Percentiles rank a stretch among this genome's conserved stretches.
These are phyloP conservation scores for Chamaetylas fuelleborni DNA, from an alignment of 2,113 vertebrate genomes.

Conservation along the genomic window DNA sequence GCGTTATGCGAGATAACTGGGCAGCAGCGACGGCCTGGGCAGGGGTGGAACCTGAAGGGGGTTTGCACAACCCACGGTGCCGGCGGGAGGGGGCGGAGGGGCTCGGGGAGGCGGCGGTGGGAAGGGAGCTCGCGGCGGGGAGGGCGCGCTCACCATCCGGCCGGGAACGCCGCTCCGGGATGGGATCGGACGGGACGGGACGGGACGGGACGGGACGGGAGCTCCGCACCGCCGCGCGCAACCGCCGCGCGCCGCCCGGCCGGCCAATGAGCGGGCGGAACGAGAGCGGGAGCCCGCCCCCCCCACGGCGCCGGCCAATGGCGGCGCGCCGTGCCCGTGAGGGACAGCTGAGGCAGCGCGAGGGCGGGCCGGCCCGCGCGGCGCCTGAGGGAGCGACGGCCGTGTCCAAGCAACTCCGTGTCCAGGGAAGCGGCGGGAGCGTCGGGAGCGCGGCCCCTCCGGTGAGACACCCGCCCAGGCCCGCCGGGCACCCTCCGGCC, in stretches of 20 bases:
- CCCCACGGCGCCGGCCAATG: neutral
- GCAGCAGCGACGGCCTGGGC: neutral
- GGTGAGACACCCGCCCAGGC: neutral
- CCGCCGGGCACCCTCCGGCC: neutral
- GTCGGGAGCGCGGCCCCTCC: neutral
- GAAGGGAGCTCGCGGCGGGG: neutral
- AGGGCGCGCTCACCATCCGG: slow-evolving; percentile 31
- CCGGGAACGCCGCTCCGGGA: neutral
- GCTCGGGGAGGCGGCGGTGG: neutral
- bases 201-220: neutral
- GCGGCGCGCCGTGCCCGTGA: neutral
- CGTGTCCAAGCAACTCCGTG: neutral
- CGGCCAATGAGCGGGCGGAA: neutral
- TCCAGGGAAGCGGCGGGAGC: neutral
- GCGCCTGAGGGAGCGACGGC: neutral
- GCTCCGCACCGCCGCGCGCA: neutral
- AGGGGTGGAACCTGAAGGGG: neutral
- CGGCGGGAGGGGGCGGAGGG: neutral
- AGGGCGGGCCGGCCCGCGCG: neutral
- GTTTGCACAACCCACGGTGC: neutral
- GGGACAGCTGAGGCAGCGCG: neutral
- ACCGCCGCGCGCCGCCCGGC: rapidly evolving
- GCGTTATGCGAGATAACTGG: neutral
- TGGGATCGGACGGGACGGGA: neutral
- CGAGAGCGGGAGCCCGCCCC: rapidly evolving